Conservation (phyloP, 2,888 invertebrate genomes). For the Drosophila lutescens region DNA sequence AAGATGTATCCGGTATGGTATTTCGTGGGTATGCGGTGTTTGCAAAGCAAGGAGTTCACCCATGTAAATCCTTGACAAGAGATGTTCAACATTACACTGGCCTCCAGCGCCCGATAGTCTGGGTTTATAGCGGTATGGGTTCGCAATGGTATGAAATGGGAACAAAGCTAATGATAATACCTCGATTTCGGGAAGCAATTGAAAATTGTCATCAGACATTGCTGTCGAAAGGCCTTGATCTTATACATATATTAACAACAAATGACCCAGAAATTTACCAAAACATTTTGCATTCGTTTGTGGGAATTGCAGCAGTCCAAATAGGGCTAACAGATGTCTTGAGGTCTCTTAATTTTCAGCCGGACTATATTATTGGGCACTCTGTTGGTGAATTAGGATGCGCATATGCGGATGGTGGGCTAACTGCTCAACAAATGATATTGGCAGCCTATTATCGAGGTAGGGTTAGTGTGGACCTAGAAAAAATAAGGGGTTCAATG, state of each 20-base stretch:
- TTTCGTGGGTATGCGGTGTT: conserved; percentile 90
- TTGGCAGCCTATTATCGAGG: conserved; percentile 93
- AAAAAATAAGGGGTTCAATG: conserved; percentile 92
- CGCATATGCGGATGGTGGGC: conserved; percentile 96
- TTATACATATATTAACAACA: conserved; percentile 88
- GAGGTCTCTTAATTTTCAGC: conserved; percentile 86
- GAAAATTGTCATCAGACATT: conserved; percentile 86
- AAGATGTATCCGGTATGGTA: conserved; percentile 87
- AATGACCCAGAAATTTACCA: conserved; percentile 87
- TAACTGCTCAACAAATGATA: conserved; percentile 94
- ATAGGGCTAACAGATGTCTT: conserved; percentile 88
- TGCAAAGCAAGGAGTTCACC: conserved; percentile 65
- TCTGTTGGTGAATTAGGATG: conserved; percentile 98
- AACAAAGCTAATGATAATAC: conserved; percentile 89
- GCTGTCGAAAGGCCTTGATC: conserved; percentile 87
- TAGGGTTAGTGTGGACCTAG: conserved; percentile 89
- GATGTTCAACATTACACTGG: conserved; percentile 87
- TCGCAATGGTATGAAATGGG: conserved; percentile 96
- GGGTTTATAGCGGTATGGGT: conserved; percentile 96
- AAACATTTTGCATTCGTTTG: conserved; percentile 89
- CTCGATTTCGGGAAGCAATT: conserved; percentile 90
- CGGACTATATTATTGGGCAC: conserved; percentile 93
- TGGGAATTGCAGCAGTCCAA: conserved; percentile 89
- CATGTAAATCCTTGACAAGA: conserved; percentile 82
- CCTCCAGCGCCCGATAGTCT: conserved; percentile 90